These are phyloP conservation scores for Drosophila longiperda DNA, from an alignment of 2,888 invertebrate species.

Conservation along the genomic window DNA sequence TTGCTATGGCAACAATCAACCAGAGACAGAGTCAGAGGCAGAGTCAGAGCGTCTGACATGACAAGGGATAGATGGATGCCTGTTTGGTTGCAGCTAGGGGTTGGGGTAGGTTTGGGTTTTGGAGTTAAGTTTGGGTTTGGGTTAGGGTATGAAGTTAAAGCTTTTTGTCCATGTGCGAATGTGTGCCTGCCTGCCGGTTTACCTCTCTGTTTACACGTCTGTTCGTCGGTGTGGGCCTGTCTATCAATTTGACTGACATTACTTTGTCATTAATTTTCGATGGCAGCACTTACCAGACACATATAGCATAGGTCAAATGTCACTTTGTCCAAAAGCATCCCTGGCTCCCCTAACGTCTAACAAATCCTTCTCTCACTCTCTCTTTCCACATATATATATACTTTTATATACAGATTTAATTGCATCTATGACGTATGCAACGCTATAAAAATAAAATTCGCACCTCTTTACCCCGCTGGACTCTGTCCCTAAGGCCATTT, in stretches of 20 bases:
- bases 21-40: conserved; percentile 33
- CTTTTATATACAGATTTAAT: neutral
- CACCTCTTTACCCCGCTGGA: conserved; percentile 25
- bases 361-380: conserved; percentile 17
- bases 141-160: conserved; percentile 12
- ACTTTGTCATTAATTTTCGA: conserved; percentile 84
- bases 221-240: conserved; percentile 51
- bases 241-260: conserved; percentile 82
- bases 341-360: conserved; percentile 25
- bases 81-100: conserved; percentile 3
- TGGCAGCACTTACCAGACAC: conserved; percentile 75
- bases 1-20: conserved; percentile 62
- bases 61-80: conserved; percentile 69
- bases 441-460: conserved; percentile 34
- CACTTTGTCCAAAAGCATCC: conserved; percentile 45
- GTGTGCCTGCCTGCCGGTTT: neutral
- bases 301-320: conserved; percentile 73
- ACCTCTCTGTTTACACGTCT: conserved; percentile 2
- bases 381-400: neutral
- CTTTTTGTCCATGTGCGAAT: neutral
- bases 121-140: conserved; percentile 17
- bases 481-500: conserved; percentile 64
- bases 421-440: conserved; percentile 41
- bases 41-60: conserved; percentile 62
- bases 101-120: conserved; percentile 22